These are phyloP conservation scores for Tetragonula clypearis DNA, from an alignment of 1,140 invertebrate genomes.

Conservation along the genomic window DNA sequence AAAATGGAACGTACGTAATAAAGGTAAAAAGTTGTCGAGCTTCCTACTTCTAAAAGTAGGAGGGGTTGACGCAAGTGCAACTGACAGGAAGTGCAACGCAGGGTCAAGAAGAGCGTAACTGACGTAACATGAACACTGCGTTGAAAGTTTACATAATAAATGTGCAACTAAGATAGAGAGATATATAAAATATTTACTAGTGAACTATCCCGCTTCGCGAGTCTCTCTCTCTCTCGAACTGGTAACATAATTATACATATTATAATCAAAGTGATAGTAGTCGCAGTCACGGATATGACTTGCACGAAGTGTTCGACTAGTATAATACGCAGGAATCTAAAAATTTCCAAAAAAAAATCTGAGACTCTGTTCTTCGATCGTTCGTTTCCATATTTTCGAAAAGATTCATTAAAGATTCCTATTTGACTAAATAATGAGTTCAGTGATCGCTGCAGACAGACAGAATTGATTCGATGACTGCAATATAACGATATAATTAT, in stretches of 20 bases:
- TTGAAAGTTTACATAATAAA: slow-evolving; percentile 1
- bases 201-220: not conserved
- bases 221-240: no score
- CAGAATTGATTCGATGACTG: no score
- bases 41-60: not conserved
- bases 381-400: not conserved
- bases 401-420: not conserved
- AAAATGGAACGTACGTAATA: not conserved
- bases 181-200: not conserved
- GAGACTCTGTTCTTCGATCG: not conserved
- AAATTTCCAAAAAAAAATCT: no score
- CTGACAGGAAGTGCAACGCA: slow-evolving; percentile 9
- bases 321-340: no score
- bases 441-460: no score
- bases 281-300: no score
- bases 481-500: no score
- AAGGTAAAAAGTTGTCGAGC: not conserved
- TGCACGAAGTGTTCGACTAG: no score
- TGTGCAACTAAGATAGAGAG: not conserved
- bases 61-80: slow-evolving; percentile 14
- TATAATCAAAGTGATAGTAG: no score
- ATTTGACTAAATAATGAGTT: no score
- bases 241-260: not conserved
- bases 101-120: not conserved
- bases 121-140: slow-evolving; percentile 4